These are phyloP conservation scores for Apis florea DNA, from an alignment of 1,140 invertebrate species.

Conservation along the genomic window DNA sequence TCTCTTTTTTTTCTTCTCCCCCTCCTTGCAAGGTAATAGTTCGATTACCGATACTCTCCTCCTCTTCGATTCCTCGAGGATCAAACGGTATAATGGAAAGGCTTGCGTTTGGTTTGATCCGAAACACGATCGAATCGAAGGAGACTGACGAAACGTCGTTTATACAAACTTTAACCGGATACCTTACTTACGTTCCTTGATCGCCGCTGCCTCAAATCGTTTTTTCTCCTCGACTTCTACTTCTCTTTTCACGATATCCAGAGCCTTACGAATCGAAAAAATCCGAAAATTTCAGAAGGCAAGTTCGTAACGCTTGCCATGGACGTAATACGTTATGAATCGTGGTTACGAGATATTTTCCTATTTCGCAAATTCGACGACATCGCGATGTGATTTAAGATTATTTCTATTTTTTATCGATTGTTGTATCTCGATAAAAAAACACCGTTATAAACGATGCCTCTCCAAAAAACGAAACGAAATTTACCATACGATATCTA, in stretches of 20 bases:
- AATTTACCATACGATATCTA: no score
- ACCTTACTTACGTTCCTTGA: no score
- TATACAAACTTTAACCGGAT: slow-evolving; percentile 1
- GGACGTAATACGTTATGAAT: not conserved
- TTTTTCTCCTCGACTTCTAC: not conserved
- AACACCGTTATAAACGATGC: no score
- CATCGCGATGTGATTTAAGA: no score
- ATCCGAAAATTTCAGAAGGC: not conserved
- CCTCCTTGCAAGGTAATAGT: not conserved
- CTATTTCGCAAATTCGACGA: no score
- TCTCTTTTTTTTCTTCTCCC: not conserved
- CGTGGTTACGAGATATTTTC: not conserved
- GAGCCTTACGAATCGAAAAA: slow-evolving; percentile 9
- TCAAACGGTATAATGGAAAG: not conserved
- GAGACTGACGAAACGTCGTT: not conserved
- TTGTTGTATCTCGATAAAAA: no score
- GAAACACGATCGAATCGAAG: not conserved
- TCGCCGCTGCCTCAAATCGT: not conserved
- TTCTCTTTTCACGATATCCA: not conserved
- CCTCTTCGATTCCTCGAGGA: not conserved
- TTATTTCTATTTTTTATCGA: no score
- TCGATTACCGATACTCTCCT: not conserved
- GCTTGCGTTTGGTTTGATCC: not conserved
- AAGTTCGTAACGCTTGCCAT: not conserved
- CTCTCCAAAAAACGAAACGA: no score